Conservation (phyloP, 2,888 invertebrate genomes). For the Meliscaeva auricollis region DNA sequence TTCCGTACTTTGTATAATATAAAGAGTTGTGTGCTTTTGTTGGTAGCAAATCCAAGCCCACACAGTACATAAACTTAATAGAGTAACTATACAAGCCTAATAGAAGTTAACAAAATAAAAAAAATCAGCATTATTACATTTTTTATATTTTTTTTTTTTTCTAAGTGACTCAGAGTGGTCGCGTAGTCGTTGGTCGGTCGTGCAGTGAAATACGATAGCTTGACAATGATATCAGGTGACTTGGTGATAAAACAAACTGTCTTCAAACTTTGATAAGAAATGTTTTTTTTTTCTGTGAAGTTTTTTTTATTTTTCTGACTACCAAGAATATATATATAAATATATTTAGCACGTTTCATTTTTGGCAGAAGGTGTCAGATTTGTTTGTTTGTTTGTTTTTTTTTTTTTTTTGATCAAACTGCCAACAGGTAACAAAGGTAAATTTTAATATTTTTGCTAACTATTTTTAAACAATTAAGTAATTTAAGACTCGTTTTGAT, state of each 20-base stretch:
- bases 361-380: conserved; percentile 30
- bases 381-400: neutral
- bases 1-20: conserved; percentile 20
- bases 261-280: conserved; percentile 59
- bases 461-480: conserved; percentile 16
- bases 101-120: too few species aligned
- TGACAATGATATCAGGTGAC: conserved; percentile 68
- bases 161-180: neutral
- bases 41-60: conserved; percentile 6
- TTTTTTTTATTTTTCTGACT: conserved; percentile 18
- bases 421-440: conserved; percentile 25
- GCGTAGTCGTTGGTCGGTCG: conserved; percentile 42
- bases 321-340: neutral
- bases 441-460: conserved; percentile 23
- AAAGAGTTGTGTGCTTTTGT: conserved; percentile 27
- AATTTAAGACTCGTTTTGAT: neutral
- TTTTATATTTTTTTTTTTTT: neutral
- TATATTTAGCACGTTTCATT: conserved; percentile 37
- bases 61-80: too few species aligned
- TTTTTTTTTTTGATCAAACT: conserved; percentile 4
- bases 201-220: conserved; percentile 68
- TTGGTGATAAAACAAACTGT: conserved; percentile 61
- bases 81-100: too few species aligned
- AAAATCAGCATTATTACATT: conserved; percentile 11
- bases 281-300: conserved; percentile 23